Percentiles rank a stretch among this genome's conserved stretches.
Conservation (phyloP, 2,113 vertebrate species). For the Notarius lentiginosus region DNA sequence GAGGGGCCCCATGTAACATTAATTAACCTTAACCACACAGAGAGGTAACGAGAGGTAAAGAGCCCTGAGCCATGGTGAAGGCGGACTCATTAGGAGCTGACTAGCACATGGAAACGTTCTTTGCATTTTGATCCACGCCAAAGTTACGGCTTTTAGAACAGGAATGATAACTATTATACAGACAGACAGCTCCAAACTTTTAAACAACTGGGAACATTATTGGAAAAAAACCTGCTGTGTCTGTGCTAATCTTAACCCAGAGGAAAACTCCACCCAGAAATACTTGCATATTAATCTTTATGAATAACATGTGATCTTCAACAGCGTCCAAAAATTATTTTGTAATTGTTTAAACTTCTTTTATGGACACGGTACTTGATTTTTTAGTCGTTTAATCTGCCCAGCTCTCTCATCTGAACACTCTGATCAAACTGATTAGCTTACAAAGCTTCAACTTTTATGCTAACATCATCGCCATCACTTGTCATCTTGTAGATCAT, state of each 20-base stretch:
- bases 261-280: neutral
- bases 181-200: conserved; percentile 11
- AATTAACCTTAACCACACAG: conserved; percentile 46
- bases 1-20: conserved; percentile 46
- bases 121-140: conserved; percentile 15
- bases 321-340: neutral
- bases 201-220: neutral
- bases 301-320: neutral
- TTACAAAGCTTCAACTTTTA: neutral
- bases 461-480: neutral
- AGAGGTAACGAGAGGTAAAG: conserved; percentile 43
- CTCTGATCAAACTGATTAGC: neutral
- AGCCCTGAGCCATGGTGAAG: conserved; percentile 39
- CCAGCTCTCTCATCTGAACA: neutral
- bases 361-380: neutral
- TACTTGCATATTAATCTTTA: neutral
- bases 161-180: conserved; percentile 24
- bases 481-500: neutral
- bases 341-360: neutral
- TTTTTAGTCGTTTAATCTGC: neutral
- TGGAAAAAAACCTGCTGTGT: neutral
- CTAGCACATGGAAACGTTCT: conserved; percentile 54
- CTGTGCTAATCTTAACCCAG: too few relatives aligned
- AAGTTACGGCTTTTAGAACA: conserved; percentile 10
- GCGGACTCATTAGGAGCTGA: conserved; percentile 41